These are phyloP conservation scores for Eilema depressum DNA, from an alignment of 2,888 invertebrate species.

Conservation along the genomic window DNA sequence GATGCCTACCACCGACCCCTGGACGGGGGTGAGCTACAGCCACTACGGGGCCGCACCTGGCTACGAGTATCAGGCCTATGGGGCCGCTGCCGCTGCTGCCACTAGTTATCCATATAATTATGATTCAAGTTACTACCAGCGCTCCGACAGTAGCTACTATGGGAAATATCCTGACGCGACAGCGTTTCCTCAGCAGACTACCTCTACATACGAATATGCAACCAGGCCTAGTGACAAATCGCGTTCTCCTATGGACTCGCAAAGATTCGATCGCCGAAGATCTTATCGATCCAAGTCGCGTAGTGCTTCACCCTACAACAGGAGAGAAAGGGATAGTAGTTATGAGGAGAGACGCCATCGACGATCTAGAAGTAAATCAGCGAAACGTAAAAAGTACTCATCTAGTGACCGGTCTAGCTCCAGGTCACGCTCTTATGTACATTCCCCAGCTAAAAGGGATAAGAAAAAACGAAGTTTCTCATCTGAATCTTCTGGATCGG, in stretches of 20 bases:
- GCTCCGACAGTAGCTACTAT: conserved; percentile 62
- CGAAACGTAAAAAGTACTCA: conserved; percentile 70
- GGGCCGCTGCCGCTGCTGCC: conserved; percentile 49
- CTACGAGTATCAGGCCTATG: conserved; percentile 75
- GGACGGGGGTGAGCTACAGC: conserved; percentile 82
- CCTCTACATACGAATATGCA: conserved; percentile 32
- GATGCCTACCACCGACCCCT: conserved; percentile 79
- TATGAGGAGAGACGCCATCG: conserved; percentile 63
- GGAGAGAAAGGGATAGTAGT: conserved; percentile 66
- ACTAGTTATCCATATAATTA: conserved; percentile 67
- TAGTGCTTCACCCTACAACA: conserved; percentile 71
- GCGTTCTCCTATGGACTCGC: conserved; percentile 56
- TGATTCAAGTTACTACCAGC: conserved; percentile 72
- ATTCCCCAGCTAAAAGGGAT: conserved; percentile 58
- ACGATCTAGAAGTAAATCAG: conserved; percentile 67
- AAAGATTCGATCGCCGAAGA: conserved; percentile 58
- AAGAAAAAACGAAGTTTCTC: conserved; percentile 66
- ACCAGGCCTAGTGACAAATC: conserved; percentile 48
- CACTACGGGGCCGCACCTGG: conserved; percentile 69
- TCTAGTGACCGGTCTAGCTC: conserved; percentile 75
- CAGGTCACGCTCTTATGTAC: conserved; percentile 70
- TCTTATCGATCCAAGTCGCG: conserved; percentile 68
- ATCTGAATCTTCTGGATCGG: conserved; percentile 70
- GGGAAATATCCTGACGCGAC: conserved; percentile 60
- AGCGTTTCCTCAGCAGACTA: conserved; percentile 24